phyloP scores from a whole-genome alignment of 1,140 invertebrate genomes.

The Subanguina moxae region DNA sequence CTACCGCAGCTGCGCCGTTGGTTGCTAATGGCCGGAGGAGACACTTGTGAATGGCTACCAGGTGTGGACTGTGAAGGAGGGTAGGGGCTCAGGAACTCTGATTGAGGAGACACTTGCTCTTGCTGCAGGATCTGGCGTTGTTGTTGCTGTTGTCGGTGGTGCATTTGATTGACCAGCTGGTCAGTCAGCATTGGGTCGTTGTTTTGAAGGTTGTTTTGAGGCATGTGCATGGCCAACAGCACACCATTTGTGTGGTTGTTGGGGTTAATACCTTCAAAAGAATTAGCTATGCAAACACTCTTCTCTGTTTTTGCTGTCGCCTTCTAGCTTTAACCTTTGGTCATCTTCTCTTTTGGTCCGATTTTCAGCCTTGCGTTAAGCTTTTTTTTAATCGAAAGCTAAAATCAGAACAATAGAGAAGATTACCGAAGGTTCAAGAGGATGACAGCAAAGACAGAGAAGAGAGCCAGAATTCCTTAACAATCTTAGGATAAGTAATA shows the following conservation, averaged over 20 bases:
- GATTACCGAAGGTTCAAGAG: no score
- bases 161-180: neutral
- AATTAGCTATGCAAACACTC: no score
- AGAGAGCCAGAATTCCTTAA: no score
- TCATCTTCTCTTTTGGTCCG: no score
- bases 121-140: constrained; percentile 4
- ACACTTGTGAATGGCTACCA: constrained; percentile 31
- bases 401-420: no score
- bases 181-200: constrained; percentile 4
- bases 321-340: no score
- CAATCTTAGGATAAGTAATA: no score
- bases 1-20: neutral
- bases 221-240: constrained; percentile 13
- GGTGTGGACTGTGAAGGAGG: constrained; percentile 39
- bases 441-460: no score
- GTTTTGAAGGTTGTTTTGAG: neutral
- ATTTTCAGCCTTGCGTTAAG: no score
- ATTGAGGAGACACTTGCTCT: constrained; percentile 23
- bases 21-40: neutral
- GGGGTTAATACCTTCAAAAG: no score
- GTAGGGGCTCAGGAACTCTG: constrained; percentile 38
- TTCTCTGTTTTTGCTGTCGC: no score
- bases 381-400: no score
- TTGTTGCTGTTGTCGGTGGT: constrained; percentile 1
- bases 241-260: constrained; percentile 10